A percentile compares a stretch with the other conserved stretches of the same genome.
Conservation (phyloP, 2,113 vertebrate genomes). For the Malurus alboscapulatus region DNA sequence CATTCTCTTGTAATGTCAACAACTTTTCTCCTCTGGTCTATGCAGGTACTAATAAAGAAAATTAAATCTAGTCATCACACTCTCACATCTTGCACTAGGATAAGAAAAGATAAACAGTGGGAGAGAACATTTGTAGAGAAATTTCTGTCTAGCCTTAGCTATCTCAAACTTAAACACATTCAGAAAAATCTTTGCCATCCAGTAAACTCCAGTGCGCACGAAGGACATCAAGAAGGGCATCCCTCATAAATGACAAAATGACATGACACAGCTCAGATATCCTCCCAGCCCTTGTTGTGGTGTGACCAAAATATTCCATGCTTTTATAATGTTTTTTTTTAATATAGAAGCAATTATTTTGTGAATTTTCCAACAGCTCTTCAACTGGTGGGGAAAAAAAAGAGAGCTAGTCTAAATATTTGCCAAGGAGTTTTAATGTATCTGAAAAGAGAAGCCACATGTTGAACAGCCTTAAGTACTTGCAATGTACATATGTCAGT, state of each 20-base stretch:
- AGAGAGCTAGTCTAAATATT: neutral
- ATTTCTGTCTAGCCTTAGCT: neutral
- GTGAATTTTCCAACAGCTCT: neutral
- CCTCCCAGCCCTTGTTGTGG: neutral
- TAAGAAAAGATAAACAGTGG: neutral
- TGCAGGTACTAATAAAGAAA: neutral
- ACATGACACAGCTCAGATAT: neutral
- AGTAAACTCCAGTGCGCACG: neutral
- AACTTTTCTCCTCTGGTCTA: neutral
- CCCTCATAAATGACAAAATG: neutral
- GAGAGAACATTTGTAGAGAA: neutral
- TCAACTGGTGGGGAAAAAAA: neutral
- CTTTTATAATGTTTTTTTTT: neutral
- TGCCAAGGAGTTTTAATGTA: neutral
- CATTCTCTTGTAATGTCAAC: neutral
- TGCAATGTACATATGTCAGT: neutral
- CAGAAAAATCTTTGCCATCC: neutral
- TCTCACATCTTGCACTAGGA: neutral
- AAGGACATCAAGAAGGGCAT: neutral
- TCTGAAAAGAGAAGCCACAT: neutral
- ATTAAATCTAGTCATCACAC: neutral
- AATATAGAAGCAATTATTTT: neutral
- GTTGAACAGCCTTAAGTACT: neutral
- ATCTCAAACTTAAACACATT: neutral
- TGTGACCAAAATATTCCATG: neutral